A percentile compares a stretch with the other conserved stretches of the same genome.
Conservation (phyloP, 92 coral and sea anemone genomes). For the Zoanthus sociatus region DNA sequence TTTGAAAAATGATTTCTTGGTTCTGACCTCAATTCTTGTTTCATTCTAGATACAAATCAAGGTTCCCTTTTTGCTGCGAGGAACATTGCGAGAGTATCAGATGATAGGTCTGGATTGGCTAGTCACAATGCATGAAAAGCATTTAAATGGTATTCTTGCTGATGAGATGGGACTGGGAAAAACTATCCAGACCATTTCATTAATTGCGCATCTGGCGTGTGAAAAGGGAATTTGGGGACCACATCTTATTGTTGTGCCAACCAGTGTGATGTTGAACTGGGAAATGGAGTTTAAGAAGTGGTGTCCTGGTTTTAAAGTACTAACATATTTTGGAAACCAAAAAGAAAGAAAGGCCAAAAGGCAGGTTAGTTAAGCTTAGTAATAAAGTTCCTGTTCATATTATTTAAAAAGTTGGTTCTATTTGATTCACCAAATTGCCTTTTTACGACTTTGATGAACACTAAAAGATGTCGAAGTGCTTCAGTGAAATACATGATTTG, state of each 20-base stretch:
- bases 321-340: constrained; percentile 95
- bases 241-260: constrained; percentile 93
- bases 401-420: no score
- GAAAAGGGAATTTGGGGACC: constrained; percentile 96
- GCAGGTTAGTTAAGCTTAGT: constrained; percentile 66
- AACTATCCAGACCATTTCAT: constrained; percentile 94
- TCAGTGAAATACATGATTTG: no score
- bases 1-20: no score
- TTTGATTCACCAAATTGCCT: no score
- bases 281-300: constrained; percentile 97
- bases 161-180: constrained; percentile 99
- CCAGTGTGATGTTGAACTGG: constrained; percentile 98
- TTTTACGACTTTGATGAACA: no score
- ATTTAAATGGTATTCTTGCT: constrained; percentile 95
- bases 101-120: constrained; percentile 96
- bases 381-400: background rate
- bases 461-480: no score
- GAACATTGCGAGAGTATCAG: constrained; percentile 94
- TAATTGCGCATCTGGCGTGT: constrained; percentile 95
- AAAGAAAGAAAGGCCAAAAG: constrained; percentile 94
- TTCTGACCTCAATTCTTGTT: background rate
- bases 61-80: constrained; percentile 90
- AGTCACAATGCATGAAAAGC: constrained; percentile 95
- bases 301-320: constrained; percentile 96
- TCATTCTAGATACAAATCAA: constrained; percentile 83